Base-by-base conservation (phyloP, 1,140 invertebrate species). In the Latrodectus geometricus region DNA sequence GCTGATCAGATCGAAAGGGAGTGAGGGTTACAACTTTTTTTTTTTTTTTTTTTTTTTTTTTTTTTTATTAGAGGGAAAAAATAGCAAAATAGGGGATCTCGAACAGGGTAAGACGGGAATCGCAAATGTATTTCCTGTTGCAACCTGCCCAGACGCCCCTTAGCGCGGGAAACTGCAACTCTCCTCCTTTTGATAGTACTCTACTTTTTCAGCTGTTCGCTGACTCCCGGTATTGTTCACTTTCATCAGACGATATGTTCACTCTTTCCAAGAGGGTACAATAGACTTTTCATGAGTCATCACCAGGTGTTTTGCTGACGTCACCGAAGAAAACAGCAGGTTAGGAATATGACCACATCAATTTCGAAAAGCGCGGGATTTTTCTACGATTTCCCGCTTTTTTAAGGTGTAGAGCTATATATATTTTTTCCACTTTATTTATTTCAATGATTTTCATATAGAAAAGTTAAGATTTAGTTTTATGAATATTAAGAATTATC, bases 281-380 rank as follows among this genome's bases (percentile, higher is more conserved):
- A 78, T 78, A 50, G 61, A 78, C 61, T 9, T 11, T n/a, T 17
- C 7, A 78, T 78, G 76, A 78, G 52, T 78, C 76, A 78, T 50
- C 12, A 17, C 76, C 76, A 78, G 76, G 76, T 78, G 76, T 54
- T 23, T 2, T 15, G 23, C 0, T 78, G 76, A 78, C 76, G 76
- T 78, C 76, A 78, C 61, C 11, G 35, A 9, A 23, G 56, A 76
- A 23, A 52, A 61, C 61, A 68, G 76, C 76, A 78, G 76, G 76
- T 68, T 68, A 52, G 76, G 49, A 66, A 78, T 78, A 49, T 66
- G 76, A 78, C 56, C 76, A 56, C 14, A 78, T 78, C 66, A 78
- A 78, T 78, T 73, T 73, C 11, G 14, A 48, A 20, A 75, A 61
- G 54, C 54, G 54, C 54, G 54, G 54, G 54, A 17, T 61, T 61